phyloP scores from a whole-genome alignment of 2,797 vertebrate genomes.

The Chelidonichthys spinosus region DNA sequence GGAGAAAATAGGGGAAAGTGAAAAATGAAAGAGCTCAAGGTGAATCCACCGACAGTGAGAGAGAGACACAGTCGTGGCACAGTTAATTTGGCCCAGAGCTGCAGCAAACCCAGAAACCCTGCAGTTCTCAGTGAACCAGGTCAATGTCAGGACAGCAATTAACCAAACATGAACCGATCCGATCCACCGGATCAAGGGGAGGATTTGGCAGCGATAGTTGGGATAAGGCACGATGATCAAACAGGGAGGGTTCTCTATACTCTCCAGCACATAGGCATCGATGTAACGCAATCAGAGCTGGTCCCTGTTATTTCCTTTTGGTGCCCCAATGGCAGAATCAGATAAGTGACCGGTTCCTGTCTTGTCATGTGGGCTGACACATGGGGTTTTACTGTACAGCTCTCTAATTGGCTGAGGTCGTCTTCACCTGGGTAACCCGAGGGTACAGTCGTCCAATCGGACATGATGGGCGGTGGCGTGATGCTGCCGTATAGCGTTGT shows the following conservation, averaged over 20 bases:
- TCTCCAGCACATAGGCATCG: background rate
- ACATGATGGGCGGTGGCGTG: slow-evolving; percentile 42
- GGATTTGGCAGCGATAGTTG: background rate
- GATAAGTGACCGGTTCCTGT: background rate
- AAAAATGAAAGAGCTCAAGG: too few relatives aligned
- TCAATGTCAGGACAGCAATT: slow-evolving; percentile 41
- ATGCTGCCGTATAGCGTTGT: slow-evolving; percentile 12
- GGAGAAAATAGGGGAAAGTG: too few relatives aligned
- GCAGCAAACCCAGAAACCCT: slow-evolving; percentile 36
- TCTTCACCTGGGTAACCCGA: slow-evolving; percentile 35
- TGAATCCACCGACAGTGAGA: background rate
- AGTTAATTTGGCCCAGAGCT: slow-evolving; percentile 15
- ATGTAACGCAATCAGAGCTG: background rate
- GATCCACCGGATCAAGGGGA: background rate
- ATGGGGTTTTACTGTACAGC: background rate
- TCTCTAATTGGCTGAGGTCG: slow-evolving; percentile 47
- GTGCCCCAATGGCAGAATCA: background rate
- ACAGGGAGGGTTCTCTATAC: background rate
- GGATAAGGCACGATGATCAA: background rate
- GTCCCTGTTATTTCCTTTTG: background rate
- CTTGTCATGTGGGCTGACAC: slow-evolving; percentile 41
- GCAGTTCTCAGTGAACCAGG: slow-evolving; percentile 22
- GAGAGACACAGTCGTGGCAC: slow-evolving; percentile 8
- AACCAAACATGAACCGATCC: background rate
- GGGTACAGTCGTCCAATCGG: slow-evolving; percentile 44